These are phyloP conservation scores for Fukomys damarensis DNA, from an alignment of 2,113 vertebrate genomes.

Conservation along the genomic window DNA sequence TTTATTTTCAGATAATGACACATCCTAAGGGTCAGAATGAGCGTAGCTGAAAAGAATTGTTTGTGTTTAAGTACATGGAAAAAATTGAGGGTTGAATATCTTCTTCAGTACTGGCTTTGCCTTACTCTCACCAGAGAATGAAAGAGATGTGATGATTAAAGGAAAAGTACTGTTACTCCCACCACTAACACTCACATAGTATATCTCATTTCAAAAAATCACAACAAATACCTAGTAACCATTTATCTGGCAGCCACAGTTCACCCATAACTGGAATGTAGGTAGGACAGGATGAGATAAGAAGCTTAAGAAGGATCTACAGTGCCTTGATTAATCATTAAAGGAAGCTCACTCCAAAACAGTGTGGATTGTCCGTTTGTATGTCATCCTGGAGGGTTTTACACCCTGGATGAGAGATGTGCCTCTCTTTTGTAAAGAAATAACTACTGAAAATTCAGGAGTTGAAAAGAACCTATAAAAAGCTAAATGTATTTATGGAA, in stretches of 20 bases:
- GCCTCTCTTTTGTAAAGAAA: constrained; percentile 16
- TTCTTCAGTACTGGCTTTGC: not conserved
- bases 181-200: not conserved
- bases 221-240: not conserved
- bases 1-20: constrained; percentile 35
- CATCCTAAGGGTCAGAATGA: not conserved
- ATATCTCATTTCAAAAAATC: constrained; percentile 51
- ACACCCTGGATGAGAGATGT: not conserved
- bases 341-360: not conserved
- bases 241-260: not conserved
- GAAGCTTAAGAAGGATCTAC: not conserved
- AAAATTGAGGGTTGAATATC: not conserved
- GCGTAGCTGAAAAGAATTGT: not conserved
- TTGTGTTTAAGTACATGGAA: not conserved
- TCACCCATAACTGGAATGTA: not conserved
- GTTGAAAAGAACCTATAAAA: not conserved
- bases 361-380: not conserved
- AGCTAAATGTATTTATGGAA: not conserved
- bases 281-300: not conserved
- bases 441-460: not conserved
- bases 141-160: not conserved
- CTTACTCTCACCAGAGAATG: not conserved
- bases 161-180: not conserved
- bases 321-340: not conserved
- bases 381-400: not conserved